These are phyloP conservation scores for Regulus satrapa DNA, from an alignment of 2,113 vertebrate species.

Conservation along the genomic window DNA sequence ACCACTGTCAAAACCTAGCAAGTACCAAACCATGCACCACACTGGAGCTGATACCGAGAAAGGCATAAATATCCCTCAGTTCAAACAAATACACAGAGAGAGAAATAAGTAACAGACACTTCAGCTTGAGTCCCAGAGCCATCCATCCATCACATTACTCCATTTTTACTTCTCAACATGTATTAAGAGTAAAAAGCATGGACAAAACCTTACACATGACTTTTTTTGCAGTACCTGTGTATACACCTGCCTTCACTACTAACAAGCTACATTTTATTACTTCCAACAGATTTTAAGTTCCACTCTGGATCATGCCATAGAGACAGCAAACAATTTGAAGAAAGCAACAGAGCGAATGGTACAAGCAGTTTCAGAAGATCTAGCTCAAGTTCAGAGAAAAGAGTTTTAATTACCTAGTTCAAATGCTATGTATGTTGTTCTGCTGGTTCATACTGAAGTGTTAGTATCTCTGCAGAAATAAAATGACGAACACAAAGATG, in stretches of 20 bases:
- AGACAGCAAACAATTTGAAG: slow-evolving; percentile 83
- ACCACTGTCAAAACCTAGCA: no score
- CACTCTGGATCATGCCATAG: slow-evolving; percentile 83
- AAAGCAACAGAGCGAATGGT: slow-evolving; percentile 86
- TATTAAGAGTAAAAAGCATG: not conserved
- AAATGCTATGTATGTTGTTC: not conserved
- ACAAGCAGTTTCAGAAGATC: slow-evolving; percentile 78
- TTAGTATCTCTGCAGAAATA: not conserved
- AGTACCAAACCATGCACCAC: not conserved
- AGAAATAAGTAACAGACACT: not conserved
- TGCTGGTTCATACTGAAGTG: not conserved
- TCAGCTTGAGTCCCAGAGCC: not conserved
- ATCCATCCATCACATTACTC: not conserved
- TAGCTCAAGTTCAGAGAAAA: slow-evolving; percentile 71
- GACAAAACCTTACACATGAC: not conserved
- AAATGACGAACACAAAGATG: not conserved
- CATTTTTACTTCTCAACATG: not conserved
- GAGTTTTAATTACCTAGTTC: not conserved
- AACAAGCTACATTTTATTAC: not conserved
- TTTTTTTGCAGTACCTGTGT: not conserved
- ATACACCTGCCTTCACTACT: not conserved
- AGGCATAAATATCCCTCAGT: not conserved
- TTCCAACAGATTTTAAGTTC: slow-evolving; percentile 74
- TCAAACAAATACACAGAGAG: not conserved
- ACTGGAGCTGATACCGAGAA: not conserved